A percentile compares a stretch with the other conserved stretches of the same genome.
These are phyloP conservation scores for Nomada goodeniana DNA, from an alignment of 2,888 invertebrate species.

Conservation along the genomic window DNA sequence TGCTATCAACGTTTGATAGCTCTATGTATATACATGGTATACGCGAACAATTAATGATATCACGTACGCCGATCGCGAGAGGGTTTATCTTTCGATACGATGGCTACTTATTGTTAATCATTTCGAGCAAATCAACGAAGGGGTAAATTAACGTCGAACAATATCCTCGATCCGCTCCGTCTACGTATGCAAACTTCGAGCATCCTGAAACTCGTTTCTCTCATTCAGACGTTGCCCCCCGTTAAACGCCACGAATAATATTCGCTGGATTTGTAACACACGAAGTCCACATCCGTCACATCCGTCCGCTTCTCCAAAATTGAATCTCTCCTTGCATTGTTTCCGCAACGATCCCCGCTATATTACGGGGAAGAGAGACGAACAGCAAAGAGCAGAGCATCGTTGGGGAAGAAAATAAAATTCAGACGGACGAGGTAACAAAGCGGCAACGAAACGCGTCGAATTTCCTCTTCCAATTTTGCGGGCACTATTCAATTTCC, in stretches of 20 bases:
- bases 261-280: no score
- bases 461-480: constrained; percentile 81
- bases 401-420: constrained; percentile 52
- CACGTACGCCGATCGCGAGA: not conserved
- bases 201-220: no score
- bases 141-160: no score
- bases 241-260: no score
- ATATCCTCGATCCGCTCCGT: no score
- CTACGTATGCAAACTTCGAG: no score
- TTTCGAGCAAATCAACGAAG: no score
- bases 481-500: constrained; percentile 81
- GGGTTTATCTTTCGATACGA: not conserved
- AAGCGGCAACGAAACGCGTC: constrained; percentile 74
- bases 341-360: constrained; percentile 18
- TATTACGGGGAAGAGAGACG: constrained; percentile 47
- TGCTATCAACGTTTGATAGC: constrained; percentile 15
- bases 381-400: constrained; percentile 5
- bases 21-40: not conserved
- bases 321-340: constrained; percentile 29
- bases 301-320: no score
- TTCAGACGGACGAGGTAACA: constrained; percentile 66
- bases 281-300: no score
- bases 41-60: not conserved
- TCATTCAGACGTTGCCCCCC: no score
- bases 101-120: no score